Conservation (phyloP, 2,888 invertebrate species). For the Dynastes grantii region DNA sequence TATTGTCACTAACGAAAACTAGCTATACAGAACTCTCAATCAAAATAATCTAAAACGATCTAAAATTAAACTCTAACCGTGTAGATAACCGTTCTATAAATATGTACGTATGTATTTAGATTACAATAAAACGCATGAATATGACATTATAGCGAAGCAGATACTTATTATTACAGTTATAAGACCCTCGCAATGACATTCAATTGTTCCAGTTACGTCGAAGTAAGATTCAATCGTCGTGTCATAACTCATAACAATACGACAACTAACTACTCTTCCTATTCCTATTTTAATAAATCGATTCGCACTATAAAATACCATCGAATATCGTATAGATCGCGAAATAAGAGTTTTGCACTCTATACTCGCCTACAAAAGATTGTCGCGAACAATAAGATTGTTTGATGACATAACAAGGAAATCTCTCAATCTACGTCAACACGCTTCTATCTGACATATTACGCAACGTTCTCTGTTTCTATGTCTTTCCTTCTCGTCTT, state of each 20-base stretch:
- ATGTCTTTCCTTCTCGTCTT: not conserved
- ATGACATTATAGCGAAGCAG: not conserved
- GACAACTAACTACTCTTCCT: not conserved
- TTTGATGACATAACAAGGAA: constrained; percentile 3
- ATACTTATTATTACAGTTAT: not conserved
- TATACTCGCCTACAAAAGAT: too few species aligned
- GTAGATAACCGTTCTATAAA: constrained; percentile 5
- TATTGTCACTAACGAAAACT: too few species aligned
- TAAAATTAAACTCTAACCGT: not conserved
- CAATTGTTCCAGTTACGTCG: constrained; percentile 8
- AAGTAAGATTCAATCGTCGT: not conserved
- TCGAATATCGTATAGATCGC: not conserved
- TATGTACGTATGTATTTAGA: not conserved
- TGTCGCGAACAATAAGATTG: constrained; percentile 3
- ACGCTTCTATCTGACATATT: too few species aligned
- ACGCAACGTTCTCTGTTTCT: not conserved
- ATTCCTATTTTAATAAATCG: constrained; percentile 1
- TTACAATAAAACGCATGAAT: too few species aligned
- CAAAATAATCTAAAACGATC: not conserved
- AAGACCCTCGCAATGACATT: constrained; percentile 23
- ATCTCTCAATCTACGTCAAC: not conserved
- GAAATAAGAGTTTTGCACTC: not conserved
- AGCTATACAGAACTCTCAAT: too few species aligned
- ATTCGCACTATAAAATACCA: not conserved
- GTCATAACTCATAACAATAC: not conserved